Evolutionary conservation across 2,888 invertebrate genomes (phyloP), one percentile per base, ranked within the genome.

Genomic region (Plusia festucae): DNA sequence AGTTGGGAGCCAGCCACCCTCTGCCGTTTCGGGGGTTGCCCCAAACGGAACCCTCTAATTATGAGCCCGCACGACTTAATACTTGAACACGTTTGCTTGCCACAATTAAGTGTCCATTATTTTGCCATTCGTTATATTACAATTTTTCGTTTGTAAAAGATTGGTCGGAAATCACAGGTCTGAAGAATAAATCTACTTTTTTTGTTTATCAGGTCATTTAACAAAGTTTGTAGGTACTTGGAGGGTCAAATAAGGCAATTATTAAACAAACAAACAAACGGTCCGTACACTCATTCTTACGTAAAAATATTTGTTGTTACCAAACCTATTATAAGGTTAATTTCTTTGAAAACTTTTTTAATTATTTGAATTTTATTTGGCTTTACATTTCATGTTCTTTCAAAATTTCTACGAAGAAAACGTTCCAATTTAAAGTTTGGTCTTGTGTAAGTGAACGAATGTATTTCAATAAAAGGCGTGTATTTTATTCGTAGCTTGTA

Each of bases 31-130:
- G n/a, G 82, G 81, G 82, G 82, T 83, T 83, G 81, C 80, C 86
- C 84, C 80, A 81, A 82, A 82, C 79, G 85, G 82, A 84, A 82
- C 89, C 87, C 86, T 87, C 92, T 92, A 91, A 94, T 95, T 94
- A 95, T 93, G 94, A 90, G 84, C 86, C 81, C 84, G 90, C 94
- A 93, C 94, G 93, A 65, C 81, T 80, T 74, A 88, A 78, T 85
- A 91, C 94, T 95, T 91, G 90, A 93, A 94, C 94, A 95, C 94
- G 94, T 93, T 87, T 91, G 90, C 88, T 88, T 87, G 88, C 90
- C 88, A 89, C 91, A 90, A 91, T 90, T 91, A 91, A 86, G 87
- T 82, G 81, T 88, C 87, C 88, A 90, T 90, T 89, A 89, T 89
- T 89, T 85, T 70, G 68, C 75, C 81, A 87, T 88, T 90, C 85